Base-by-base conservation (phyloP, 2,888 invertebrate species). In the Lucinisca nassula region DNA sequence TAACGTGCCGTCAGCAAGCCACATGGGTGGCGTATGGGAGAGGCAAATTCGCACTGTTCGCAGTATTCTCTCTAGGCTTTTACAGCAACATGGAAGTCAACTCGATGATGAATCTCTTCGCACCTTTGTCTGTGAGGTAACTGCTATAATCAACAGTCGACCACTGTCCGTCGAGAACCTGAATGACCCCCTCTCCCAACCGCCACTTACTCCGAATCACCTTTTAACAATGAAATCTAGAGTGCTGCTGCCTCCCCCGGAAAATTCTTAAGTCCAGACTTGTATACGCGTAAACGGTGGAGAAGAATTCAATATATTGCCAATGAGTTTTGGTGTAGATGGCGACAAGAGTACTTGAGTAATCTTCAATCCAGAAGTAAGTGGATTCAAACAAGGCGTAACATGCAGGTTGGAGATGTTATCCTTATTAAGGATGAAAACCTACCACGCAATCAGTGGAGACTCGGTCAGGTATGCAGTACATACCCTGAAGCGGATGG, bases 1-100 rank as follows among this genome's bases (percentile, higher is more conserved):
- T 70, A 93, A 92, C 79, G 88, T 89, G 1, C 93, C 93, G 10
- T 21, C 21, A 77, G 85, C 93, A 4, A 92, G 92, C 32, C 93
- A 93, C 80, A 89, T 87, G 78, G 91, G 92, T 38, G 92, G 92
- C 14, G 88, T 91, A 3, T 93, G 92, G 93, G 93, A 93, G 72
- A 51, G 92, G 55, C 92, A 92, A 74, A 93, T 92, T 8, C 67
- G 88, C 35, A 89, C 91, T 35, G 82, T 91, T 14, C 30, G 92
- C 12, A 87, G 75, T 73, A 87, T 94, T 17, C 79, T 93, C 17
- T 45, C 74, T 17, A 32, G 85, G 27, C 32, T 92, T 32, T 61
- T 93, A 10, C n/a, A 51, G 0, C 75, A 78, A 37, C 17, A 21
- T 32, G 49, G 51, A 27, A 21, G 24, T 1, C 72, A 82, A 12